A percentile compares a stretch with the other conserved stretches of the same genome.
These are phyloP conservation scores for Dinocampus coccinellae DNA, from an alignment of 2,888 invertebrate genomes.

Conservation along the genomic window DNA sequence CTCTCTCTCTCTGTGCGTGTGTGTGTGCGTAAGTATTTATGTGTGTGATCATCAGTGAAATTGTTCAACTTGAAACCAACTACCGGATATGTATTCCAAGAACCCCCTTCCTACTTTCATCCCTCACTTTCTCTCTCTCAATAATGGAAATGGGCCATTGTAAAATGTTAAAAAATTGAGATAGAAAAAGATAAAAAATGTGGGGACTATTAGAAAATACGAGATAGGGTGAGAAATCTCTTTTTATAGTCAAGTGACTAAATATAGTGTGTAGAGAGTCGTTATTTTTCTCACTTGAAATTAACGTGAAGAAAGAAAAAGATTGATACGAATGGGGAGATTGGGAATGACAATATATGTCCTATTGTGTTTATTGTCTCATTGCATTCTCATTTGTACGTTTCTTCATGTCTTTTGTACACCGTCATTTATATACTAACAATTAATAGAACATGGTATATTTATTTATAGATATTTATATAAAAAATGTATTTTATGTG, in stretches of 20 bases:
- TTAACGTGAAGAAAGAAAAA: too few relatives aligned
- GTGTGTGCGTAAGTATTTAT: neutral
- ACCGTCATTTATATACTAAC: too few relatives aligned
- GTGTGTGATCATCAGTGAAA: constrained; percentile 35
- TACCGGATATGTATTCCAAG: constrained; percentile 64
- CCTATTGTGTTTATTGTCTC: too few relatives aligned
- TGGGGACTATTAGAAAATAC: constrained; percentile 33
- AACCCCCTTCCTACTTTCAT: too few relatives aligned
- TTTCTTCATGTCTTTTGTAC: neutral
- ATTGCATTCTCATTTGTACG: neutral
- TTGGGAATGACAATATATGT: too few relatives aligned
- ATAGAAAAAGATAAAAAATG: constrained; percentile 14
- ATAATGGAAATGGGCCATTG: constrained; percentile 57
- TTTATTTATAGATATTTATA: neutral
- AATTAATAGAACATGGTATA: too few relatives aligned
- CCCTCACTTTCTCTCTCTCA: too few relatives aligned
- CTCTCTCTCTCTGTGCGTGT: too few relatives aligned
- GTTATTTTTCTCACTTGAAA: constrained; percentile 49
- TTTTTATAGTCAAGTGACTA: too few relatives aligned
- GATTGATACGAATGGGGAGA: too few relatives aligned
- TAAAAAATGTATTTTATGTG: constrained; percentile 36
- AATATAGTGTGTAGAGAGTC: constrained; percentile 33
- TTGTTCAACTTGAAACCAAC: constrained; percentile 61
- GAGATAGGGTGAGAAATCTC: constrained; percentile 27
- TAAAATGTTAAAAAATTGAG: constrained; percentile 34